Evolutionary conservation across 2,888 invertebrate genomes (phyloP).

Genomic region (Plebejus anna): DNA sequence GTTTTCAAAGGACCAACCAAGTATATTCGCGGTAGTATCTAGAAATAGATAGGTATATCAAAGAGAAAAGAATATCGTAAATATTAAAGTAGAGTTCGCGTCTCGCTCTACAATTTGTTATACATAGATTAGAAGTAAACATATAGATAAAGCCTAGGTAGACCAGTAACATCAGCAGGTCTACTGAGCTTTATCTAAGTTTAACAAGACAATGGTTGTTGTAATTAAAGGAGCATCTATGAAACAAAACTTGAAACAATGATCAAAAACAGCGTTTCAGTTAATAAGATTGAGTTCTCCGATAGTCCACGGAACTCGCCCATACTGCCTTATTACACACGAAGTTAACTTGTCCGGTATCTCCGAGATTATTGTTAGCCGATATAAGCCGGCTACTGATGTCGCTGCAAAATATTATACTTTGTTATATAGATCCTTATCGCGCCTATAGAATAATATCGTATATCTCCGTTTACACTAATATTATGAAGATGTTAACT

Average conservation of each 20-base stretch:
- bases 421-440: conserved; percentile 34
- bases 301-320: conserved; percentile 67
- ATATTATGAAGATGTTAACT: conserved; percentile 17
- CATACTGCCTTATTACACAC: conserved; percentile 67
- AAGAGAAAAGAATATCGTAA: too few species aligned
- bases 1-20: too few species aligned
- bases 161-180: neutral
- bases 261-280: conserved; percentile 69
- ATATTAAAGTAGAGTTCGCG: too few species aligned
- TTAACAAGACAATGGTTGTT: neutral
- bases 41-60: too few species aligned
- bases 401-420: conserved; percentile 36
- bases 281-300: conserved; percentile 67
- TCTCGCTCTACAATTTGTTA: too few species aligned
- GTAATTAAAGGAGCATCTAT: conserved; percentile 31
- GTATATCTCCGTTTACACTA: conserved; percentile 25
- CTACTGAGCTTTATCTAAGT: neutral
- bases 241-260: conserved; percentile 45
- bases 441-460: conserved; percentile 29
- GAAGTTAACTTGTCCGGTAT: conserved; percentile 72
- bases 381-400: conserved; percentile 55
- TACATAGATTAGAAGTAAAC: neutral
- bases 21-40: too few species aligned
- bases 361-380: conserved; percentile 66
- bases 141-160: neutral